Base-by-base conservation (phyloP, 2,888 invertebrate species). In the Callyntrura sp. region DNA sequence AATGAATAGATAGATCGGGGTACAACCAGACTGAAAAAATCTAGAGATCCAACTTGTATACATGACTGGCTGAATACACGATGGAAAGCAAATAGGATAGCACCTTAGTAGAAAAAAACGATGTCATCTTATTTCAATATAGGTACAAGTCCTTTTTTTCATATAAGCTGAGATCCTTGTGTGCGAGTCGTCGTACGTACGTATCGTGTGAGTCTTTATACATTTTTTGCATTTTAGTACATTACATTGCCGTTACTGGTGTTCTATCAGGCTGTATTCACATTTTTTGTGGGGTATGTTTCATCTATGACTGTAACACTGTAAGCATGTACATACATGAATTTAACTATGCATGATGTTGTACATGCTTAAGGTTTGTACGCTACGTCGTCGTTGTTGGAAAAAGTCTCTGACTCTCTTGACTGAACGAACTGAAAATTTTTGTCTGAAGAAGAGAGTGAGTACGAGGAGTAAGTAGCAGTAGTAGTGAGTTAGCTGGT, bases 401-500 rank as follows among this genome's bases (percentile, higher is more conserved):
- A 51, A 51, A 76, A 11, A 8, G 14, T 62, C 48, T 25, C 76
- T 25, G 35, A 76, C 25, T 60, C 85, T n/a, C n/a, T n/a, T n/a
- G n/a, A n/a, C n/a, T 86, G 62, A 51, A 45, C 55, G 70, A 88
- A 65, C 78, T 84, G 65, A 88, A 88, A 76, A 73, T 17, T 85
- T 60, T 73, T 88, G 88, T 84, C 84, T 88, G 76, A 88, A 82
- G 82, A 83, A 83, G 82, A 82, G 70, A 83, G 88, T 73, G 76
- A 73, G 88, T 88, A 88, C 68, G 82, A 55, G 43, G 79, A 82
- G 83, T 84, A 76, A 84, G 84, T 88, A 78, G 84, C 83, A 88
- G 88, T 62, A 88, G 88, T 88, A 84, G 88, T 88, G 88, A 88
- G 88, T 88, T 88, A 88, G 88, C 78, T 88, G 88, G 88, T 84